phyloP scores from a whole-genome alignment of 2,113 vertebrate species.

The Poeciliopsis turrubarensis region DNA sequence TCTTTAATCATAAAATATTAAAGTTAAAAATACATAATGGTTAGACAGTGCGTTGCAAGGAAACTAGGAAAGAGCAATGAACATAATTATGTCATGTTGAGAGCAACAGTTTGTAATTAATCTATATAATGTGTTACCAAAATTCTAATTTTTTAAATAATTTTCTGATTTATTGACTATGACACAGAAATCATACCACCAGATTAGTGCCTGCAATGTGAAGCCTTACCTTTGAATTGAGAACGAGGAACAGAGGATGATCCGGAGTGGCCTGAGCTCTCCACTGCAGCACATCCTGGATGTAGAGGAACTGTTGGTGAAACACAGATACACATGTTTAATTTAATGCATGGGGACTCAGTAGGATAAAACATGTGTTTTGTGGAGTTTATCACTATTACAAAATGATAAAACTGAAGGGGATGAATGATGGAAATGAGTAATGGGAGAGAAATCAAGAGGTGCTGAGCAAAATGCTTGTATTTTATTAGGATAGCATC shows the following conservation, averaged over 20 bases:
- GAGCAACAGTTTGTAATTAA: neutral
- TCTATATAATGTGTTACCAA: neutral
- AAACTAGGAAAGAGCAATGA: too few relatives aligned
- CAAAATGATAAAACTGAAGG: neutral
- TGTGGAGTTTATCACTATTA: neutral
- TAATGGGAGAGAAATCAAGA: constrained; percentile 1
- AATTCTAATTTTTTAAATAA: too few relatives aligned
- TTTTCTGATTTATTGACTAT: too few relatives aligned
- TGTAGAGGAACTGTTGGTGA: constrained; percentile 87
- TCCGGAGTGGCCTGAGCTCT: constrained; percentile 94
- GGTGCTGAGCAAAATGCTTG: neutral
- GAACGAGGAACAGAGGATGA: constrained; percentile 90
- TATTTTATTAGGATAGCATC: neutral
- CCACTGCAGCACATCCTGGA: constrained; percentile 96
- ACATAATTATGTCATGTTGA: too few relatives aligned
- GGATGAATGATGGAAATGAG: neutral
- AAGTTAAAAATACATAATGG: too few relatives aligned
- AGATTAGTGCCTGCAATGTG: neutral
- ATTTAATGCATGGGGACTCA: neutral
- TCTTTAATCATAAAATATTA: neutral
- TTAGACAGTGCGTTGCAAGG: too few relatives aligned
- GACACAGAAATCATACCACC: neutral
- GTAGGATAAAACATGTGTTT: neutral
- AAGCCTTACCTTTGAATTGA: constrained; percentile 89
- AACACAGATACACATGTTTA: constrained; percentile 29